phyloP scores from a whole-genome alignment of 2,888 invertebrate genomes.

The Apamea sordens region DNA sequence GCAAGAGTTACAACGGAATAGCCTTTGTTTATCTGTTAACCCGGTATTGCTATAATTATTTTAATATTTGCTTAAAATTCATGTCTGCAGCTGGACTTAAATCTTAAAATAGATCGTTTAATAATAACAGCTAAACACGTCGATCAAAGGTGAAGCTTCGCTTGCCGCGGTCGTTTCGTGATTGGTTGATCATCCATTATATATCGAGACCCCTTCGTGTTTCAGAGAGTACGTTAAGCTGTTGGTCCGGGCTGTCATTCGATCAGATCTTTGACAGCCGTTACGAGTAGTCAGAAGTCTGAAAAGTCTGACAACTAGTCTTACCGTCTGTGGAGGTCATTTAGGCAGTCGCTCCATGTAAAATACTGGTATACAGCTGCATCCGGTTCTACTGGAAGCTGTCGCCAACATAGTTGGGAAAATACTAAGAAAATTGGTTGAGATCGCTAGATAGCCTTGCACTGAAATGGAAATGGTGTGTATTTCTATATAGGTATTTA shows the following conservation, averaged over 20 bases:
- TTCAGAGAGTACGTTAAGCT: not conserved
- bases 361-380: too few relatives aligned
- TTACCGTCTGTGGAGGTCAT: not conserved
- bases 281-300: not conserved
- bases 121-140: not conserved
- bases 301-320: not conserved
- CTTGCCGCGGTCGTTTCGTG: not conserved
- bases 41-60: not conserved
- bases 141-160: not conserved
- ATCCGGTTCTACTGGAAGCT: too few relatives aligned
- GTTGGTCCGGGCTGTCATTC: not conserved
- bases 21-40: not conserved
- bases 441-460: not conserved
- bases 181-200: too few relatives aligned
- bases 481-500: not conserved
- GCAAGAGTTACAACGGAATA: not conserved
- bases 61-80: not conserved
- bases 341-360: too few relatives aligned
- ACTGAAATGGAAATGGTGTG: not conserved
- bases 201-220: not conserved
- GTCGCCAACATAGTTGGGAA: not conserved
- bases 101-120: not conserved
- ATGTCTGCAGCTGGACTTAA: not conserved
- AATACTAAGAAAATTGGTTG: not conserved
- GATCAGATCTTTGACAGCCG: not conserved